Evolutionary conservation across 2,797 vertebrate species (phyloP).

Genomic region (Sternarchorhynchus goeldii): DNA sequence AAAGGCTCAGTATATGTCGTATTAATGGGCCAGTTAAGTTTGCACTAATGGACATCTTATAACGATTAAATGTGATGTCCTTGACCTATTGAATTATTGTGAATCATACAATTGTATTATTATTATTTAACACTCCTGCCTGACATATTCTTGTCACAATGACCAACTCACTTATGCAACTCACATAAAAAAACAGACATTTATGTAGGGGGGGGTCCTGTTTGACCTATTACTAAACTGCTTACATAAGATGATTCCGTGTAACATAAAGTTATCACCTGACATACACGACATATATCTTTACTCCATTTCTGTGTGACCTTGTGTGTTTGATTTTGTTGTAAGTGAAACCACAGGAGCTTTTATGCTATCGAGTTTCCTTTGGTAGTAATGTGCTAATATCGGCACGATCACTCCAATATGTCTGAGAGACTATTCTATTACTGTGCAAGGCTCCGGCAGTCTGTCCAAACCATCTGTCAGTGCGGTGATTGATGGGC

Average conservation of each 20-base stretch:
- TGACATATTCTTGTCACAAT: constrained; percentile 6
- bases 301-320: background rate
- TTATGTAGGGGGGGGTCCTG: background rate
- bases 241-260: constrained; percentile 21
- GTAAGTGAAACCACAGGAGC: background rate
- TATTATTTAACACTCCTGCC: constrained; percentile 21
- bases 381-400: constrained; percentile 46
- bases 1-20: background rate
- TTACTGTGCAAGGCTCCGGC: background rate
- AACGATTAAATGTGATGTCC: constrained; percentile 15
- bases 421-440: constrained; percentile 23
- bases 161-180: constrained; percentile 12
- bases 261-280: constrained; percentile 21
- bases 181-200: constrained; percentile 26
- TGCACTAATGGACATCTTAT: background rate
- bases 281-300: constrained; percentile 17
- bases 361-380: constrained; percentile 28
- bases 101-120: constrained; percentile 18
- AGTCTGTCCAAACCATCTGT: background rate
- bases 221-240: background rate
- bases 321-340: background rate
- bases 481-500: constrained; percentile 39
- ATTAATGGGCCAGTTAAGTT: background rate
- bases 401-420: constrained; percentile 14
- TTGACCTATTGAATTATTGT: constrained; percentile 25